Percentiles rank a stretch among this genome's conserved stretches.
These are phyloP conservation scores for Parasteatoda tepidariorum DNA, from an alignment of 1,140 invertebrate species.

Conservation along the genomic window DNA sequence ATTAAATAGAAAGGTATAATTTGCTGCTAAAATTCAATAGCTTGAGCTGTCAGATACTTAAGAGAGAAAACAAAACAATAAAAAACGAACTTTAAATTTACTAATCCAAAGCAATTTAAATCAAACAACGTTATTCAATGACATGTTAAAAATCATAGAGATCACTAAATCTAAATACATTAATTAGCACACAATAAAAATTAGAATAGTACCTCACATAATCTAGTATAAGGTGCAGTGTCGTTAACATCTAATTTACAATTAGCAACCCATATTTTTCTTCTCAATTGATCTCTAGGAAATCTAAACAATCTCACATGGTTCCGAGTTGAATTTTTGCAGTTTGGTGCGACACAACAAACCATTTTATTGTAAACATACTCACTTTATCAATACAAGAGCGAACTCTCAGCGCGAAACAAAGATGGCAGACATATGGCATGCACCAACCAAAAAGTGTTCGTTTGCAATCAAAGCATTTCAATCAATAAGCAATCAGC, in stretches of 20 bases:
- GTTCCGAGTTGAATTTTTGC: conserved; percentile 26
- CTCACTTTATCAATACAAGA: neutral
- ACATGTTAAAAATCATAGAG: no score
- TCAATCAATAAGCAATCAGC: neutral
- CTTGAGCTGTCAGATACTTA: no score
- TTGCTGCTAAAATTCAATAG: no score
- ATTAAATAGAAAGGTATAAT: no score
- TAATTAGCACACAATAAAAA: neutral
- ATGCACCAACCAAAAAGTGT: neutral
- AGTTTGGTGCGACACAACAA: conserved; percentile 19
- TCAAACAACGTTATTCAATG: no score
- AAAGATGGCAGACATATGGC: conserved; percentile 8
- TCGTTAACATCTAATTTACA: conserved; percentile 16
- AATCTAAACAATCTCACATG: conserved; percentile 33
- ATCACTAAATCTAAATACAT: no score
- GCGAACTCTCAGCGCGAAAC: neutral
- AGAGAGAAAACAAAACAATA: no score
- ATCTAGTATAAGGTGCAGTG: conserved; percentile 11
- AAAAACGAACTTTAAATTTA: no score
- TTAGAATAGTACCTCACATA: conserved; percentile 16
- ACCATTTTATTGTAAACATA: conserved; percentile 30
- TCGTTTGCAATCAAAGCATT: neutral
- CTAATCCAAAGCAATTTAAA: no score
- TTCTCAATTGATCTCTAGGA: conserved; percentile 20
- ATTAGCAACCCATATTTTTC: conserved; percentile 20